Evolutionary conservation across 2,797 vertebrate species (phyloP).

Genomic region (Channallabes apus): DNA sequence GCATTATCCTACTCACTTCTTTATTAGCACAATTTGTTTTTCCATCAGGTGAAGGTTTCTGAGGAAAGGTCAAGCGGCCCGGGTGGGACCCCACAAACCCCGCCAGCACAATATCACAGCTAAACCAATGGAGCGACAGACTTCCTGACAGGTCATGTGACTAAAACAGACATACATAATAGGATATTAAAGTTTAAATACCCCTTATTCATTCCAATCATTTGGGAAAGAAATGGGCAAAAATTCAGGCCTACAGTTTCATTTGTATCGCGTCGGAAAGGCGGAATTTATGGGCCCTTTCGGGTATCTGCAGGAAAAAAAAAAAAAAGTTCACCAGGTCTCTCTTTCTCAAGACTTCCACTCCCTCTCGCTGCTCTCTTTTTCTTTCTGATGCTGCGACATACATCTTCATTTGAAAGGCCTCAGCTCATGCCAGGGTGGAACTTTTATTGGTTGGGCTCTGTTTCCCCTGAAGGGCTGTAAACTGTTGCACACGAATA

Average conservation of each 20-base stretch:
- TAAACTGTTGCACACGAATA: conserved; percentile 76
- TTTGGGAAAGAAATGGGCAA: conserved; percentile 70
- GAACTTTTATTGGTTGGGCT: conserved; percentile 77
- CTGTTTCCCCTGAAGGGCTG: conserved; percentile 71
- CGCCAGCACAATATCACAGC: conserved; percentile 56
- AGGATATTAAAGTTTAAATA: conserved; percentile 80
- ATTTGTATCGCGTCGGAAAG: conserved; percentile 74
- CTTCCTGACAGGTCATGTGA: conserved; percentile 63
- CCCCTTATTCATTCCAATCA: conserved; percentile 76
- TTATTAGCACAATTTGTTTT: neutral
- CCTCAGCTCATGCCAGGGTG: conserved; percentile 73
- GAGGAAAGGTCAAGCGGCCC: neutral
- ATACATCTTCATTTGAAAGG: conserved; percentile 80
- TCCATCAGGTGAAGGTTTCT: neutral
- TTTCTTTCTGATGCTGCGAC: conserved; percentile 61
- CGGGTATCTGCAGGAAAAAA: conserved; percentile 63
- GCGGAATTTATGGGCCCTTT: conserved; percentile 74
- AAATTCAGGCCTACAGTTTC: conserved; percentile 72
- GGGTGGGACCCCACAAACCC: neutral
- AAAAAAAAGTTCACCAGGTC: conserved; percentile 63
- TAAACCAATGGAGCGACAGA: conserved; percentile 45
- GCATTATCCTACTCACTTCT: neutral
- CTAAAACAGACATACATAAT: conserved; percentile 78
- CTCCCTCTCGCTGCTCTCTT: conserved; percentile 33
- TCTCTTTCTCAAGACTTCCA: conserved; percentile 39